These are phyloP conservation scores for Drosophila tanythrix DNA, from an alignment of 2,888 invertebrate genomes.

Conservation along the genomic window DNA sequence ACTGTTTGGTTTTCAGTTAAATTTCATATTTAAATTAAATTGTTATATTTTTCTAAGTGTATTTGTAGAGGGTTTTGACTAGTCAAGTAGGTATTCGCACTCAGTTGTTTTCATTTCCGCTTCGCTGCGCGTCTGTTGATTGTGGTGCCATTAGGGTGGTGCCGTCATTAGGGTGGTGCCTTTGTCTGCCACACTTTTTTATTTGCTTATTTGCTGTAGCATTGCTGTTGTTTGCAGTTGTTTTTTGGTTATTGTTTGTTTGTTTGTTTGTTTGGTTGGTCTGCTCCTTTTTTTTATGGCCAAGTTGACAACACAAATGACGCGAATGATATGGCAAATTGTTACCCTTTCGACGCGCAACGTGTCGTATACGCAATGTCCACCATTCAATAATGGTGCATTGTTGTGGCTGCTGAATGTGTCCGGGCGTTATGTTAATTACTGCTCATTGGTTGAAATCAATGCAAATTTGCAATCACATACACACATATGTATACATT, in stretches of 20 bases:
- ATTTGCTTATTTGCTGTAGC: constrained; percentile 4
- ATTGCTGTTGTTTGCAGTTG: constrained; percentile 1
- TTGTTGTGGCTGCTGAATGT: constrained; percentile 1
- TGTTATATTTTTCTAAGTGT: neutral
- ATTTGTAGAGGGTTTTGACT: neutral
- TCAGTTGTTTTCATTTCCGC: constrained; percentile 22
- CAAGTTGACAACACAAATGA: constrained; percentile 10
- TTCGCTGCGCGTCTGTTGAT: constrained; percentile 43
- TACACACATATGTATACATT: neutral
- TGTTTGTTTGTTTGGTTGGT: neutral
- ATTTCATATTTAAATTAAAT: too few species aligned
- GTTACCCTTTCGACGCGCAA: constrained; percentile 2
- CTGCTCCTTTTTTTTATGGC: neutral
- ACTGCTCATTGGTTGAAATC: constrained; percentile 17
- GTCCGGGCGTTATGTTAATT: constrained; percentile 41
- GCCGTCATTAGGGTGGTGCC: neutral
- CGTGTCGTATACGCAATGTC: constrained; percentile 36
- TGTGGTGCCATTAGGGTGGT: constrained; percentile 9
- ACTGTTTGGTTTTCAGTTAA: neutral
- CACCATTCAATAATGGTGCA: constrained; percentile 21
- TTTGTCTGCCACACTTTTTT: constrained; percentile 18
- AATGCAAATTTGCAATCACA: constrained; percentile 6
- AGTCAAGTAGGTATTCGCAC: too few species aligned
- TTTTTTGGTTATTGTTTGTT: constrained; percentile 2
- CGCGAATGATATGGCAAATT: constrained; percentile 19